Base-by-base conservation (phyloP, 2,888 invertebrate genomes). In the Ophion slaviceki region DNA sequence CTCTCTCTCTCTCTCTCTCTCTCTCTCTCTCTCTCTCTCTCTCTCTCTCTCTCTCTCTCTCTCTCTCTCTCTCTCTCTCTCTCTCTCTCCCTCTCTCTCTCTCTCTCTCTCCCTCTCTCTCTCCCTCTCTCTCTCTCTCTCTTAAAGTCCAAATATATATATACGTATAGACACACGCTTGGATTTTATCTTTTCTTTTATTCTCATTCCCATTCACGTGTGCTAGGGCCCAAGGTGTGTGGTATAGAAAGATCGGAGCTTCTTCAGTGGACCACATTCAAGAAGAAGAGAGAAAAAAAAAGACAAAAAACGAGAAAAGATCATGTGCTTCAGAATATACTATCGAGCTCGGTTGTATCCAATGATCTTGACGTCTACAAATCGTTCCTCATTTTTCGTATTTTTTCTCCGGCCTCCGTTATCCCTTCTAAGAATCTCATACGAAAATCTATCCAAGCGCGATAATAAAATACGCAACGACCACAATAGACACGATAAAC, bases 361-460 rank as follows among this genome's bases (percentile, higher is more conserved):
- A 81, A 81, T 81, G 81, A 80, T 84, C 84, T 84, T 76, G 84
- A 84, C 84, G 71, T 64, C 80, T 80, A 84, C 84, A 84, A 80
- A 84, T 84, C 71, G 76, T 24, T 24, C 7, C 80, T 84, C 84
- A 80, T 80, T 80, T 84, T 66, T 84, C 84, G 47, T 66, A 47
- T 66, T 80, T 80, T 74, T 67, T 53, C 36, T 62, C 40, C n/a
- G 8, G 47, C 20, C 40, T 57, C 70, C 45, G 7, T 67, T 66
- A 32, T 66, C 20, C 20, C 0, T 45, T 61, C 53, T 61, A 62
- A 36, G 24, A 20, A 71, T 59, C 40, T 79, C 64, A 64, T 79
- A 64, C 53, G 57, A 66, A 40, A 36, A 74, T 74, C 57, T 80
- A 67, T 74, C 20, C 45, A 20, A 59, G 61, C 32, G 47, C 20